Percentiles rank a stretch among this genome's conserved stretches.
Conservation (phyloP, 2,888 invertebrate species). For the Drosophila formosana region DNA sequence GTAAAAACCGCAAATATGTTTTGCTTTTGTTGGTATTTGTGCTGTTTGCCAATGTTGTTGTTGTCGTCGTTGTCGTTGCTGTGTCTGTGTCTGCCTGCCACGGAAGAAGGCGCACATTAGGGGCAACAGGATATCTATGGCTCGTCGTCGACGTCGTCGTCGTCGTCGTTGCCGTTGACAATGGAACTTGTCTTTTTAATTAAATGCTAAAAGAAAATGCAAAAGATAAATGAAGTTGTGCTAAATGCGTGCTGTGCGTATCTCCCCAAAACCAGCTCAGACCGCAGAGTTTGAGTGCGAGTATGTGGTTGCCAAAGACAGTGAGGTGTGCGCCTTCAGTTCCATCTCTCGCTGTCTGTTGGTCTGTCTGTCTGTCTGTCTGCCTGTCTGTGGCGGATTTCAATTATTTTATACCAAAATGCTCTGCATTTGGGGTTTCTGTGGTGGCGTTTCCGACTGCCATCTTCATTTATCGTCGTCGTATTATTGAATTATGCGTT, state of each 20-base stretch:
- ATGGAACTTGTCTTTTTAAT: conserved; percentile 81
- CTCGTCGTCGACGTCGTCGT: conserved; percentile 7
- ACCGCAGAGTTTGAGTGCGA: conserved; percentile 13
- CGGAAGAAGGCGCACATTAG: conserved; percentile 49
- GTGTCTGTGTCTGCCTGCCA: conserved; percentile 38
- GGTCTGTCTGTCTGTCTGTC: conserved; percentile 1
- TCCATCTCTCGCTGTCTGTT: not conserved
- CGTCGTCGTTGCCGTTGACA: conserved; percentile 60
- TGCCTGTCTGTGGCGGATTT: conserved; percentile 54
- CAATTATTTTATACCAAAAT: conserved; percentile 71
- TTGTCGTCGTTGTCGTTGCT: conserved; percentile 12
- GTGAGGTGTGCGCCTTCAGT: conserved; percentile 27
- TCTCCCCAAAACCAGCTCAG: conserved; percentile 4
- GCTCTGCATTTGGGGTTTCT: conserved; percentile 58
- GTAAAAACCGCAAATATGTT: conserved; percentile 80
- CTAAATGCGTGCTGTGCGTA: conserved; percentile 79
- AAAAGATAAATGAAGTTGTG: conserved; percentile 81
- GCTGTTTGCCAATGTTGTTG: conserved; percentile 12
- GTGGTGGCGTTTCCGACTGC: conserved; percentile 44
- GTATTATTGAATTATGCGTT: conserved; percentile 75
- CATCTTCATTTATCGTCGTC: conserved; percentile 53
- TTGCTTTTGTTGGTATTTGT: conserved; percentile 43
- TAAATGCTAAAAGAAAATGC: conserved; percentile 81
- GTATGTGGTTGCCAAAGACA: conserved; percentile 37
- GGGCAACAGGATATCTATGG: conserved; percentile 37